Evolutionary conservation across 2,797 vertebrate species (phyloP).

Genomic region (Amniataba percoides): DNA sequence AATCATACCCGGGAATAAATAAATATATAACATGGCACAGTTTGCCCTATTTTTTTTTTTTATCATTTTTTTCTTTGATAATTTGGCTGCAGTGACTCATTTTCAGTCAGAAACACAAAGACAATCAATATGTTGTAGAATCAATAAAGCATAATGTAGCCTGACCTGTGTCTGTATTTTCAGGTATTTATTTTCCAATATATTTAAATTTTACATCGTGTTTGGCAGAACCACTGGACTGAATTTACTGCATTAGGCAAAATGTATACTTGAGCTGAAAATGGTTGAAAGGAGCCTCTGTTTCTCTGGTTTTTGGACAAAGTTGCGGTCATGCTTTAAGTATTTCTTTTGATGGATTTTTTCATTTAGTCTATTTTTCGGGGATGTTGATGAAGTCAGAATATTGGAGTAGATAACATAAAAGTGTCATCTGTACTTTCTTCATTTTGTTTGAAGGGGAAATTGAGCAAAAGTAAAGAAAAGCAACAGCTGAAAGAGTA

Average conservation of each 20-base stretch:
- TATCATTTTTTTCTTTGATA: not conserved
- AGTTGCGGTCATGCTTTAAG: not conserved
- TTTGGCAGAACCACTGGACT: not conserved
- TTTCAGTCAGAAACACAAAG: not conserved
- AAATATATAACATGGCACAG: not conserved
- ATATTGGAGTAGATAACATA: not conserved
- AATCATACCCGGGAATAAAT: not conserved
- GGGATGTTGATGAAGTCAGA: not conserved
- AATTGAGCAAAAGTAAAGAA: not conserved
- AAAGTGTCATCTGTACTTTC: not conserved
- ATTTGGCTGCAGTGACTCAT: too few relatives aligned
- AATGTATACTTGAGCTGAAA: not conserved
- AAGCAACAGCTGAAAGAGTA: conserved; percentile 4
- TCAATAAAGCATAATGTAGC: not conserved
- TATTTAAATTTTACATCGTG: not conserved
- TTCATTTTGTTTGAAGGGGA: not conserved
- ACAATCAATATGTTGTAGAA: not conserved
- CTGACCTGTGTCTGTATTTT: not conserved
- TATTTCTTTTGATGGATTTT: conserved; percentile 6
- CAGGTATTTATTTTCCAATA: not conserved
- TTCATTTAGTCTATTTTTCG: conserved; percentile 5
- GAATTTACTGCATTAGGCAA: not conserved
- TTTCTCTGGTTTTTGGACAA: not conserved
- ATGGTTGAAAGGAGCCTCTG: not conserved
- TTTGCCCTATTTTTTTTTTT: not conserved